Conservation (phyloP, 1,140 invertebrate species). For the Ceratina calcarata region DNA sequence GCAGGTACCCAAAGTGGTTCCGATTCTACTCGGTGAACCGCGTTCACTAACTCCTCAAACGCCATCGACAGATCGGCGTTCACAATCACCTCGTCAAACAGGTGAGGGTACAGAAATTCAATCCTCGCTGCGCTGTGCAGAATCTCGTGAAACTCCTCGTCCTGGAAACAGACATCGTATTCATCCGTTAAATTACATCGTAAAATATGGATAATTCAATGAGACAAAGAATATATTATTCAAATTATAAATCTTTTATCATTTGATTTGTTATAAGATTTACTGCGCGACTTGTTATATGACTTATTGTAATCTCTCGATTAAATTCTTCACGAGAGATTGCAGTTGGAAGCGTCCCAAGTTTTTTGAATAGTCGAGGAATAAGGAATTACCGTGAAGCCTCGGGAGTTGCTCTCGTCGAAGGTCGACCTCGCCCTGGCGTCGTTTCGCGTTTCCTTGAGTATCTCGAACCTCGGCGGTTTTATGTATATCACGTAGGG, state of each 20-base stretch:
- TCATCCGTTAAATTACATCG: too few relatives aligned
- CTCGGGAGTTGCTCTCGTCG: constrained; percentile 92
- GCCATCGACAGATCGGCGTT: constrained; percentile 94
- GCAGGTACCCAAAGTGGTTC: constrained; percentile 98
- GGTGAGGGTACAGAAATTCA: constrained; percentile 96
- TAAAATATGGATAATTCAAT: too few relatives aligned
- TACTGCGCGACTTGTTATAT: too few relatives aligned
- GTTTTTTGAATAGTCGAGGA: too few relatives aligned
- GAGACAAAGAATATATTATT: too few relatives aligned
- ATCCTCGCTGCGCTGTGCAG: constrained; percentile 93
- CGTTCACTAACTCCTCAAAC: constrained; percentile 91
- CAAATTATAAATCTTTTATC: too few relatives aligned
- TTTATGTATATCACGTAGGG: constrained; percentile 97
- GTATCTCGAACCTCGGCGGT: constrained; percentile 91
- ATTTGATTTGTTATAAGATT: too few relatives aligned
- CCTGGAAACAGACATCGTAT: constrained; percentile 86
- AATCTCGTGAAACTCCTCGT: constrained; percentile 96
- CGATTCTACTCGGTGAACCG: constrained; percentile 92
- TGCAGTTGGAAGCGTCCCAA: not conserved
- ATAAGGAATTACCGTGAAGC: constrained; percentile 88
- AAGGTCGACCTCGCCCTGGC: constrained; percentile 93
- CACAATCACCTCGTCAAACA: constrained; percentile 95
- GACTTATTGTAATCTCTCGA: too few relatives aligned
- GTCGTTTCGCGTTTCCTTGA: constrained; percentile 91
- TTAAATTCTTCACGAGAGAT: not conserved